phyloP scores from a whole-genome alignment of 2,797 vertebrate genomes.

The Muscicapa comitata region DNA sequence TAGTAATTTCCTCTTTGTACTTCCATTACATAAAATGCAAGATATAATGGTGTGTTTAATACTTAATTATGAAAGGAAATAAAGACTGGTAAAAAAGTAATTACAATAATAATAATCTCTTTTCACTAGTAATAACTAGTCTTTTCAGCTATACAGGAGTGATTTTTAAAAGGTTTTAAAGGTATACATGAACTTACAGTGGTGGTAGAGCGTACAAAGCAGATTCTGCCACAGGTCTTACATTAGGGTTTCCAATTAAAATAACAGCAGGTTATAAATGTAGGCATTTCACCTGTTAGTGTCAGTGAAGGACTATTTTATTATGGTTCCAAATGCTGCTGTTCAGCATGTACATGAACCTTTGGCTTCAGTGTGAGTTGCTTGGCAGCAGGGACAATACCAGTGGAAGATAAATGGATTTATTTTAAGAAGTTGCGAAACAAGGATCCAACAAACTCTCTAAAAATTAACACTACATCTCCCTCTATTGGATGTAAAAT shows the following conservation, averaged over 20 bases:
- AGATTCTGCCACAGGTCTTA: background rate
- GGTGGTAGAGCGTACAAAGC: background rate
- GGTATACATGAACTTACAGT: background rate
- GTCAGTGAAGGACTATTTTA: background rate
- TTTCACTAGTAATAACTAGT: background rate
- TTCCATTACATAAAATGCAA: background rate
- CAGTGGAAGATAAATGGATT: background rate
- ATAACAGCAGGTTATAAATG: background rate
- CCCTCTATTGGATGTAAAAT: constrained; percentile 37
- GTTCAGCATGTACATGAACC: background rate
- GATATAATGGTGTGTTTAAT: background rate
- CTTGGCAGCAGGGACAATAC: background rate
- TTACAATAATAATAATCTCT: background rate
- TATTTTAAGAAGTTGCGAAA: background rate
- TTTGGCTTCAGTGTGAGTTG: background rate
- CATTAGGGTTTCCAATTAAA: background rate
- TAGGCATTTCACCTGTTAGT: background rate
- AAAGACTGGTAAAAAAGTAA: background rate
- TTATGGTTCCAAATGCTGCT: background rate
- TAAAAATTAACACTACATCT: constrained; percentile 14
- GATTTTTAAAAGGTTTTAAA: background rate
- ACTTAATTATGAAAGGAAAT: background rate
- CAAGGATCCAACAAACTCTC: background rate
- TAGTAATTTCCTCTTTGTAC: background rate
- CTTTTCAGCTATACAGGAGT: background rate